phyloP scores from a whole-genome alignment of 1,140 invertebrate genomes.

The Protaetia brevitarsis region DNA sequence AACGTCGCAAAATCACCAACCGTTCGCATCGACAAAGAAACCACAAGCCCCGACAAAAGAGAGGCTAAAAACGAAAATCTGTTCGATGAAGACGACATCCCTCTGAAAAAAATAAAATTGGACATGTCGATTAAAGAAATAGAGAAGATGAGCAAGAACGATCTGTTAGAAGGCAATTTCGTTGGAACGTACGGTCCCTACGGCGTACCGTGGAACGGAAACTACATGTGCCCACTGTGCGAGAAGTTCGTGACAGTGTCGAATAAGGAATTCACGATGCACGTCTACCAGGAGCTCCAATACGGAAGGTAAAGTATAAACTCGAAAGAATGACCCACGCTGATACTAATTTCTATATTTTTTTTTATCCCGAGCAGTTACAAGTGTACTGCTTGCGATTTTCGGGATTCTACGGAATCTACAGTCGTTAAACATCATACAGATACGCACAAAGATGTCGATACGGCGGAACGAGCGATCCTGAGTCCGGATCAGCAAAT shows the following conservation, averaged over 20 bases:
- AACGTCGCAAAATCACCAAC: background rate
- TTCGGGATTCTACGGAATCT: background rate
- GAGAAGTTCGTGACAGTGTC: slow-evolving; percentile 52
- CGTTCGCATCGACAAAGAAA: too few relatives aligned
- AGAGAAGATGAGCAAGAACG: background rate
- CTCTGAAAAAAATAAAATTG: background rate
- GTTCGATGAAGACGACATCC: background rate
- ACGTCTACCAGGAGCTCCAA: slow-evolving; percentile 56
- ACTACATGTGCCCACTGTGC: slow-evolving; percentile 56
- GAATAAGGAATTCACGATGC: slow-evolving; percentile 54
- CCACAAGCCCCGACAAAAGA: background rate
- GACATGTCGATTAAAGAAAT: background rate
- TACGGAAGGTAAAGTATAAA: slow-evolving; percentile 55
- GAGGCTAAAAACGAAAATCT: background rate
- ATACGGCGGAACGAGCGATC: background rate
- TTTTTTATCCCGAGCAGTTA: background rate
- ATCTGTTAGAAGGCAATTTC: slow-evolving; percentile 25
- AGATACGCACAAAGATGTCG: background rate
- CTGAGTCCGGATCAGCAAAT: background rate
- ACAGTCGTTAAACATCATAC: background rate
- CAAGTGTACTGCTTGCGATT: slow-evolving; percentile 19
- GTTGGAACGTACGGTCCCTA: slow-evolving; percentile 39
- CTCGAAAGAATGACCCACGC: too few relatives aligned
- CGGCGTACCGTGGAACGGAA: slow-evolving; percentile 47
- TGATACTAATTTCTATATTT: background rate